A percentile compares a stretch with the other conserved stretches of the same genome.
These are phyloP conservation scores for Cerceris ruficornis DNA, from an alignment of 2,888 invertebrate species.

Conservation along the genomic window DNA sequence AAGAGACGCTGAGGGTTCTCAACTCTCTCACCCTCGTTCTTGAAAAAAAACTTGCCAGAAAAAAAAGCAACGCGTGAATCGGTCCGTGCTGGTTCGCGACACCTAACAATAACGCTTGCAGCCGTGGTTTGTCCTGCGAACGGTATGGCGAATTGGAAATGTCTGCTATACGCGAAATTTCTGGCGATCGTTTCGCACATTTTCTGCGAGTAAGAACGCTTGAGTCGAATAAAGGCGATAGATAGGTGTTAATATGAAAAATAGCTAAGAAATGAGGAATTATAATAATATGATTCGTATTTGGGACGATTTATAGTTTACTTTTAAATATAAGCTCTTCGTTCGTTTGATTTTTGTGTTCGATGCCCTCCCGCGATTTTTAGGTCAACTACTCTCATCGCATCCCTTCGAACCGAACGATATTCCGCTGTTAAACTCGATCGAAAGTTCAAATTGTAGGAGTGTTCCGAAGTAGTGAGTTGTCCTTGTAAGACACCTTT, in stretches of 20 bases:
- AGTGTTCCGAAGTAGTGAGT: conserved; percentile 30
- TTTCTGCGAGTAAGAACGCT: too few species aligned
- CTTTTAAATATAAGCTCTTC: too few species aligned
- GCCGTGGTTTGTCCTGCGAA: not conserved
- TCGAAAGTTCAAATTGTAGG: conserved; percentile 53
- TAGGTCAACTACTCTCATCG: not conserved
- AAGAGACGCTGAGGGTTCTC: conserved; percentile 55
- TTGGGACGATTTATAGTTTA: too few species aligned
- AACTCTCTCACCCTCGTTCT: conserved; percentile 40
- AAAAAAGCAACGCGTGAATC: conserved; percentile 63
- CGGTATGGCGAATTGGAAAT: not conserved
- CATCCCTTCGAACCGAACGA: conserved; percentile 27
- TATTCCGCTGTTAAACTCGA: conserved; percentile 39
- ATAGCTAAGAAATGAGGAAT: too few species aligned
- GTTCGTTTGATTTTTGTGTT: too few species aligned
- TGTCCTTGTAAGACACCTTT: conserved; percentile 59
- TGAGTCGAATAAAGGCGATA: too few species aligned
- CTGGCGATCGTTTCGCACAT: too few species aligned
- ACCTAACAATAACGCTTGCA: conserved; percentile 13
- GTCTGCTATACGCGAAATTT: not conserved
- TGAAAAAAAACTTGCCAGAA: conserved; percentile 58
- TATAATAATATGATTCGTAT: too few species aligned
- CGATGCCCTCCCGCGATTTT: not conserved
- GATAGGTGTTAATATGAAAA: too few species aligned
- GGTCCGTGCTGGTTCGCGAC: conserved; percentile 57